Evolutionary conservation across 2,888 invertebrate species (phyloP).

Genomic region (Trissolcus brochymenae): DNA sequence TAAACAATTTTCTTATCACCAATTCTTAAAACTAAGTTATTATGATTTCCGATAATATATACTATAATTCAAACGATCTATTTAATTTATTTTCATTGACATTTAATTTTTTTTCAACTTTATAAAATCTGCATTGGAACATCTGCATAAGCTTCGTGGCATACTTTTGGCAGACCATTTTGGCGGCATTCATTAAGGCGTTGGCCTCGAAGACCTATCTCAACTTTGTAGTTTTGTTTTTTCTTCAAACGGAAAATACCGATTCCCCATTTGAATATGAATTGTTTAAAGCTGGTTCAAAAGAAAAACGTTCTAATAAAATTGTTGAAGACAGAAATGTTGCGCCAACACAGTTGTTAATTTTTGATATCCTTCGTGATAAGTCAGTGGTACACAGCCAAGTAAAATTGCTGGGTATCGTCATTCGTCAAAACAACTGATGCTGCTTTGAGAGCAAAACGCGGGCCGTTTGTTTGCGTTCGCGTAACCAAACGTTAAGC

Average conservation of each 20-base stretch:
- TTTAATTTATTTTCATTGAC: neutral
- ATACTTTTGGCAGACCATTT: slow-evolving; percentile 37
- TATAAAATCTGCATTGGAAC: neutral
- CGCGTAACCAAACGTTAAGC: slow-evolving; percentile 56
- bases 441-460: slow-evolving; percentile 10
- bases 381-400: neutral
- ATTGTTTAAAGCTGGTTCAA: too few relatives aligned
- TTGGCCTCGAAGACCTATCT: slow-evolving; percentile 45
- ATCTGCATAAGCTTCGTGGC: slow-evolving; percentile 36
- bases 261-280: too few relatives aligned
- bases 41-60: neutral
- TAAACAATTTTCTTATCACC: too few relatives aligned
- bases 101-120: too few relatives aligned
- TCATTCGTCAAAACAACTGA: neutral
- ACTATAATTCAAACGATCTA: neutral
- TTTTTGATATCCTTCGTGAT: too few relatives aligned
- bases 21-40: too few relatives aligned
- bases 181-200: slow-evolving; percentile 37
- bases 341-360: too few relatives aligned
- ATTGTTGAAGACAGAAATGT: too few relatives aligned
- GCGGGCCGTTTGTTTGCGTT: slow-evolving; percentile 58
- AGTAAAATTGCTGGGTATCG: neutral
- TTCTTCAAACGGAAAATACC: too few relatives aligned
- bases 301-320: too few relatives aligned
- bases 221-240: slow-evolving; percentile 9